Evolutionary conservation across 2,113 vertebrate genomes (phyloP), one percentile per base, ranked within the genome.

Genomic region (Garra rufa): DNA sequence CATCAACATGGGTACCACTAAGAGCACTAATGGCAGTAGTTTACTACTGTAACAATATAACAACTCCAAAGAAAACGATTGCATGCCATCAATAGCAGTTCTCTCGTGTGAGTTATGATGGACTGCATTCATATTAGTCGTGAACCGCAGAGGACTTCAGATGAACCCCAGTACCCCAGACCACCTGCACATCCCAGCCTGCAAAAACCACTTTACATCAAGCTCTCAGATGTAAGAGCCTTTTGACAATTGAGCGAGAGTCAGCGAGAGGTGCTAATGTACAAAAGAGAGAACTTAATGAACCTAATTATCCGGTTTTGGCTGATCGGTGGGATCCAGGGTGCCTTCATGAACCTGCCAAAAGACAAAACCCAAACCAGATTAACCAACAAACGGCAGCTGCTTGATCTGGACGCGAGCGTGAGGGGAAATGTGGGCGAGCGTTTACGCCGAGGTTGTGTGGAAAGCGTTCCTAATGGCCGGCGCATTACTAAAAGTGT

Each of bases 351-450:
- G 71, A 83, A 46, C 34, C 10, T 1, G 28, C 21, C 19, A 17
- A 30, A 46, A 84, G n/a, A 70, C 52, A 30, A 71, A 52, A 30
- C 65, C 50, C n/a, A 19, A 65, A 57, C 28, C 30, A 34, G 11
- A 77, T 44, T 69, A 87, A 75, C 50, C 1, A 84, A 76, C 61
- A 81, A 71, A 81, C 44, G 55, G 13, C 86, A 84, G 59, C 82
- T 50, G 59, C 34, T 80, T 10, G 26, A 11, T 41, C 30, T 10
- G 17, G 17, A 38, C n/a, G 38, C 43, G 57, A 13, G 38, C 19
- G 15, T 8, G 41, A 21, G 21, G 1, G 1, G 19, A 43, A 0
- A 13, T 44, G 38, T 71, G 38, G 38, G 38, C 19, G 38, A 44
- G 43, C 13, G 5, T 43, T 70, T 28, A 57, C 11, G 13, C 34